phyloP scores from a whole-genome alignment of 2,888 invertebrate genomes.

The Amblyjoppa proteus region DNA sequence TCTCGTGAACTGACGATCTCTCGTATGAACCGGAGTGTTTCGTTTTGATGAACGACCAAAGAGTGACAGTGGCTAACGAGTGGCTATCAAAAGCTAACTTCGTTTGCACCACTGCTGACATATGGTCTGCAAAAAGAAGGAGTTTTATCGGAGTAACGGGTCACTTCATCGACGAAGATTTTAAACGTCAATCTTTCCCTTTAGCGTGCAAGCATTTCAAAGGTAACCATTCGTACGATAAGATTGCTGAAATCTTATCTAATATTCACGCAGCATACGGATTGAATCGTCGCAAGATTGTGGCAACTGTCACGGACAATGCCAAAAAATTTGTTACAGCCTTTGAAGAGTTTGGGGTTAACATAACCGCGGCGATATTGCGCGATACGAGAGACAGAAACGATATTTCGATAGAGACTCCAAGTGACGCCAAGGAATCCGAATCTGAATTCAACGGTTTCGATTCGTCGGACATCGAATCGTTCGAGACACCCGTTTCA shows the following conservation, averaged over 20 bases:
- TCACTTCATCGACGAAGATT: background rate
- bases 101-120: slow-evolving; percentile 9
- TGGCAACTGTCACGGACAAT: slow-evolving; percentile 53
- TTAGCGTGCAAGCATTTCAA: background rate
- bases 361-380: slow-evolving; percentile 21
- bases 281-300: slow-evolving; percentile 24
- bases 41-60: background rate
- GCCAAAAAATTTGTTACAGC: slow-evolving; percentile 48
- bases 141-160: background rate
- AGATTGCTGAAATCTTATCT: slow-evolving; percentile 36
- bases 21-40: background rate
- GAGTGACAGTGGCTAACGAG: background rate
- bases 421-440: background rate
- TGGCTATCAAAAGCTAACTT: background rate
- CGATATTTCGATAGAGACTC: slow-evolving; percentile 6
- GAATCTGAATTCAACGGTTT: background rate
- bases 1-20: background rate
- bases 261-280: slow-evolving; percentile 27
- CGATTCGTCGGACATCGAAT: slow-evolving; percentile 14
- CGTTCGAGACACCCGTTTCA: background rate
- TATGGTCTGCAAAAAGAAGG: slow-evolving; percentile 13
- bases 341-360: slow-evolving; percentile 36
- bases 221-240: background rate
- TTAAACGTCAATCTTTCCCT: slow-evolving; percentile 2
- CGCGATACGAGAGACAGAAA: slow-evolving; percentile 7